Conservation (phyloP, 2,888 invertebrate species). For the Conops quadrifasciatus region DNA sequence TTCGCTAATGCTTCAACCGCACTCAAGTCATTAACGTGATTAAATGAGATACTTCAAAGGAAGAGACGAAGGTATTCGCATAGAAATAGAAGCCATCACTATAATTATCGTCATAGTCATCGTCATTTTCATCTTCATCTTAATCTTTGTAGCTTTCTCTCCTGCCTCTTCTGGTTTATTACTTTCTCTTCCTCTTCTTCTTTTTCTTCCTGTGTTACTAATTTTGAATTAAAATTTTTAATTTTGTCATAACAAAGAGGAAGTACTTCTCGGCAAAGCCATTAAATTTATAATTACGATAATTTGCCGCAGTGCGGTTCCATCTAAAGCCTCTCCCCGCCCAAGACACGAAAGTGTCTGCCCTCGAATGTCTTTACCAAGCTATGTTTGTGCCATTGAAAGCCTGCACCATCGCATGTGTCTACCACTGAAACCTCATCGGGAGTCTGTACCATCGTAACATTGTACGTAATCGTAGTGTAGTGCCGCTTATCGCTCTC, state of each 20-base stretch:
- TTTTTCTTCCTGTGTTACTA: too few relatives aligned
- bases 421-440: too few relatives aligned
- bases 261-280: not conserved
- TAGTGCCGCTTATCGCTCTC: slow-evolving; percentile 23
- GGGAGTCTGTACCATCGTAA: not conserved
- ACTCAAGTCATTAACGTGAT: slow-evolving; percentile 33
- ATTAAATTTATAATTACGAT: slow-evolving; percentile 13
- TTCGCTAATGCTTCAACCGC: slow-evolving; percentile 18
- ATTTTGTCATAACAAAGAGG: not conserved
- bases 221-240: too few relatives aligned
- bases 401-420: not conserved
- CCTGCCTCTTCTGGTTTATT: not conserved
- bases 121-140: not conserved
- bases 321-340: too few relatives aligned
- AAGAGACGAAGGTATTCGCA: not conserved
- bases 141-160: not conserved
- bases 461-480: too few relatives aligned
- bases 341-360: too few relatives aligned
- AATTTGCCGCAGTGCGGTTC: not conserved
- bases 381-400: not conserved
- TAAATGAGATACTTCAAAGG: slow-evolving; percentile 5
- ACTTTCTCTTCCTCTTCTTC: not conserved
- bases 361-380: not conserved
- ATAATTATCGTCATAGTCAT: not conserved
- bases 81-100: not conserved